phyloP scores from a whole-genome alignment of 2,113 vertebrate species.

The Esox niger region DNA sequence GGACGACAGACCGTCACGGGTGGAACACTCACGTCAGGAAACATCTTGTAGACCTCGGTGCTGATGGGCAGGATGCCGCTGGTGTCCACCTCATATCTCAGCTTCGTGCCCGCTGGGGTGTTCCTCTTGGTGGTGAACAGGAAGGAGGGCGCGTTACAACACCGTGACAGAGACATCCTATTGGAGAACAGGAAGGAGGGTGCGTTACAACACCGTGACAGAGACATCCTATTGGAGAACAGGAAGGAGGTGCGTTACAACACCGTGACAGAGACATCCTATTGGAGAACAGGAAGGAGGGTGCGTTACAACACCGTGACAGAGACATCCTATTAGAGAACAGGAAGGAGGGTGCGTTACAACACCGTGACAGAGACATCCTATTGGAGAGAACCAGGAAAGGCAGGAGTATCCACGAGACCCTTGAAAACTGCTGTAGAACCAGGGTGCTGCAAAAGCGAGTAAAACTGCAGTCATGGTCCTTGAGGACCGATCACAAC shows the following conservation, averaged over 20 bases:
- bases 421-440: too few species aligned
- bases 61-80: conserved; percentile 90
- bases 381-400: conserved; percentile 59
- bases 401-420: not conserved
- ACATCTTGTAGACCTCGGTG: conserved; percentile 92
- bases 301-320: too few species aligned
- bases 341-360: too few species aligned
- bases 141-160: conserved; percentile 94
- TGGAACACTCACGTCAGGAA: conserved; percentile 83
- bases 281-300: too few species aligned
- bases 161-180: conserved; percentile 88
- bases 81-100: conserved; percentile 94
- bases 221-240: too few species aligned
- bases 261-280: too few species aligned
- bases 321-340: too few species aligned
- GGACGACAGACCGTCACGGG: not conserved
- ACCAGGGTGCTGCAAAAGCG: not conserved
- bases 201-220: too few species aligned
- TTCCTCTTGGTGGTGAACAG: conserved; percentile 97
- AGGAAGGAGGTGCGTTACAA: too few species aligned
- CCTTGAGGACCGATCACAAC: too few species aligned
- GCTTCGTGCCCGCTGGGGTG: conserved; percentile 88
- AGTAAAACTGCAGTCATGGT: too few species aligned
- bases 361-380: too few species aligned
- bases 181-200: conserved; percentile 14